phyloP scores from a whole-genome alignment of 2,888 invertebrate genomes.

The Drosophila stalkeri region DNA sequence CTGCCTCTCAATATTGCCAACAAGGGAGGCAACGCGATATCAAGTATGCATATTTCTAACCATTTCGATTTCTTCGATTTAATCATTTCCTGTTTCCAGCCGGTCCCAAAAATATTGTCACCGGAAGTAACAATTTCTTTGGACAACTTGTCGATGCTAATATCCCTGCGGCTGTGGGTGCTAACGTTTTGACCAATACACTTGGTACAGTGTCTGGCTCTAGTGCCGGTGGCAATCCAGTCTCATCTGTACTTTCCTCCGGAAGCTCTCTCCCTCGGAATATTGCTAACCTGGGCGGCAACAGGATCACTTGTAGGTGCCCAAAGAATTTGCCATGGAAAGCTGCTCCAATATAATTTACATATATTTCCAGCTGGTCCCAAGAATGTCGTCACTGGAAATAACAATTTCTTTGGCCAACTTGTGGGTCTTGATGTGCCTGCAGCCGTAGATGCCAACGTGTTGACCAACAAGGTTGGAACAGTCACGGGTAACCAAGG shows the following conservation, averaged over 20 bases:
- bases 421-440: conserved; percentile 24
- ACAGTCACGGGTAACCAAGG: not conserved
- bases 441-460: not conserved
- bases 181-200: conserved; percentile 4
- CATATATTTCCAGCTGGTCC: conserved; percentile 1
- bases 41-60: not conserved
- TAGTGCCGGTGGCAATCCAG: conserved; percentile 2
- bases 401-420: conserved; percentile 2
- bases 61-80: not conserved
- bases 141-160: conserved; percentile 1
- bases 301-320: conserved; percentile 9
- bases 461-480: conserved; percentile 15
- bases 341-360: not conserved
- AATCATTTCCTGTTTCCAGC: not conserved
- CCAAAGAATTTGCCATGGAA: rapidly evolving
- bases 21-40: not conserved
- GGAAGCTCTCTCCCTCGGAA: not conserved
- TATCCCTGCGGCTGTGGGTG: conserved; percentile 17
- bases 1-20: not conserved
- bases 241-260: not conserved
- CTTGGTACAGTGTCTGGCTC: not conserved
- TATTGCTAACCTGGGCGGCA: conserved; percentile 15
- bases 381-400: conserved; percentile 16
- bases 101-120: conserved; percentile 4
- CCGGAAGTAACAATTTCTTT: conserved; percentile 17